Evolutionary conservation across 2,113 vertebrate species (phyloP), one percentile per base, ranked within the genome.

Genomic region (Stigmatopora argus): DNA sequence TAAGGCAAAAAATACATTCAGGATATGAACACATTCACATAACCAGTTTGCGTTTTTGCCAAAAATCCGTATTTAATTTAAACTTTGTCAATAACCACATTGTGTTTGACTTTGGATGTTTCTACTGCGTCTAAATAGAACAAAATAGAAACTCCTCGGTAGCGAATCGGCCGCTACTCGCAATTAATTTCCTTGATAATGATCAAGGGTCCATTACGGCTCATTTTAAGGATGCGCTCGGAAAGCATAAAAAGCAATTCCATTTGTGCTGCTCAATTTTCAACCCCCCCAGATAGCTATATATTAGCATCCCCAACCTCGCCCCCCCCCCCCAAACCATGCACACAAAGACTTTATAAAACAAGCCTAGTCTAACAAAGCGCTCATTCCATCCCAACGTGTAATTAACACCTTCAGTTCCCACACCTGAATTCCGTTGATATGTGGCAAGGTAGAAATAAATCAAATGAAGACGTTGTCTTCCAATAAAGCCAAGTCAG

Each of bases 401-500:
- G 47, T 75, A 85, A 77, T 75, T 78, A 81, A 76, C 64, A 78
- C 62, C 56, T 35, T 67, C 34, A 80, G 47, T 62, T 61, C 62
- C 62, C 66, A 51, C 56, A 57, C 62, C 71, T 13, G 19, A 53
- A 53, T 53, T 21, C 19, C 5, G 60, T 44, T 66, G 59, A 66
- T 41, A 76, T 73, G 67, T 73, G 59, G 66, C 35, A 77, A 66
- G 59, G 77, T 69, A 85, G 73, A 67, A 74, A 83, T 85, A 83
- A 86, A 10, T 41, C 26, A 85, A 90, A 83, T 85, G 72, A 89
- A 49, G 18, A 18, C 7, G 8, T 85, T 85, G 85, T 78, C 87
- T 86, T 87, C 79, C 83, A 89, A 87, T 88, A 89, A 90, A 91
- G 85, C 66, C 68, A 64, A 73, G 72, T 79, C 75, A 83, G 86